Percentiles rank a stretch among this genome's conserved stretches.
Evolutionary conservation across 1,140 invertebrate genomes (phyloP).

Genomic region (Nasonia longicornis): DNA sequence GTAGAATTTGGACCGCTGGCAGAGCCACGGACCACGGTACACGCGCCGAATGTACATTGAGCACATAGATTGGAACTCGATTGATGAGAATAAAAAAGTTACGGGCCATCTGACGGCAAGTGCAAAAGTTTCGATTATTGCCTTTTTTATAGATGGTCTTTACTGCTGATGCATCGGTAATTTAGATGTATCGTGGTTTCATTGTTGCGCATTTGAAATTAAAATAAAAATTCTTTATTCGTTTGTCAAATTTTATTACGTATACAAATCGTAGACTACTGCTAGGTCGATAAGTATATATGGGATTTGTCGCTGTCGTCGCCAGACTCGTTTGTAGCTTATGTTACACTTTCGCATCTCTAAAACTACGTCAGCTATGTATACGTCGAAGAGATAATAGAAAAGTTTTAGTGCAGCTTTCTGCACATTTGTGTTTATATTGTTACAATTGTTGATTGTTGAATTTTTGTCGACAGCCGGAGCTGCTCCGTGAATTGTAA

Average conservation of each 20-base stretch:
- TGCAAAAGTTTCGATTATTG: background rate
- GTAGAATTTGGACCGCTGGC: conserved; percentile 7
- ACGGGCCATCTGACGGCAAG: background rate
- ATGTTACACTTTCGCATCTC: background rate
- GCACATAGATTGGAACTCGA: background rate
- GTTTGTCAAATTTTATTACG: background rate
- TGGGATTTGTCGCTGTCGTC: background rate
- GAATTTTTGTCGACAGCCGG: background rate
- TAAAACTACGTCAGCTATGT: background rate
- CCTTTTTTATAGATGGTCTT: no score
- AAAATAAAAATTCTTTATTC: no score
- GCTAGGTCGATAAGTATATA: background rate
- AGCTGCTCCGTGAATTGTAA: background rate
- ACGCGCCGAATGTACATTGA: background rate
- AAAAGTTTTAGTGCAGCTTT: background rate
- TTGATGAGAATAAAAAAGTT: background rate
- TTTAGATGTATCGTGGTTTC: no score
- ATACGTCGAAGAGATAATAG: background rate
- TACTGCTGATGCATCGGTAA: no score
- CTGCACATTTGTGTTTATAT: background rate
- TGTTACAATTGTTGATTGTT: background rate
- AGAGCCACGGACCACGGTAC: conserved; percentile 19
- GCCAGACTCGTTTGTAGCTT: background rate
- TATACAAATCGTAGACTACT: background rate
- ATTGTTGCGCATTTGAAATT: no score